Conservation (phyloP, 2,797 vertebrate genomes). For the Manis javanica region DNA sequence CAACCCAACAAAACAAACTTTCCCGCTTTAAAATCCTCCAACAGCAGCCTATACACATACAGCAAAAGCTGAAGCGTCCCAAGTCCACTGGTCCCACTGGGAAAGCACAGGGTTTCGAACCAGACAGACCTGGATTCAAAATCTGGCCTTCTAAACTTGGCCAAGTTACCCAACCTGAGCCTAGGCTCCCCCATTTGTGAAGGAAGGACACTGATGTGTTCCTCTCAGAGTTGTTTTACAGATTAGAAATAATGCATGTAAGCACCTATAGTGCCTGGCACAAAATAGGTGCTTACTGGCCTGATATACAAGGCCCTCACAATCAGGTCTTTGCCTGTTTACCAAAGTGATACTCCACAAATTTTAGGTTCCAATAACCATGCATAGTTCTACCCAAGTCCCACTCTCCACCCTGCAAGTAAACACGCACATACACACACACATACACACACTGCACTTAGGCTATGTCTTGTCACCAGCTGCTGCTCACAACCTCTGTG, state of each 20-base stretch:
- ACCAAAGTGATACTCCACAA: neutral
- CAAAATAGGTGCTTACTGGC: neutral
- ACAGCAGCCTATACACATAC: neutral
- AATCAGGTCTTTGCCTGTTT: neutral
- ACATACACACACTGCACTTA: no score
- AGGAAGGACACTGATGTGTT: neutral
- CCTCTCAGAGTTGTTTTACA: neutral
- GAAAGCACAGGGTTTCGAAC: neutral
- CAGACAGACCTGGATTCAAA: constrained; percentile 5
- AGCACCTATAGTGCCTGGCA: neutral
- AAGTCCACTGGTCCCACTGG: neutral
- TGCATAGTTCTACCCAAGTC: neutral
- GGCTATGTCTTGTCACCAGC: neutral
- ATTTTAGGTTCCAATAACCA: neutral
- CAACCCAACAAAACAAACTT: constrained; percentile 24
- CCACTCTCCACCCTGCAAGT: neutral
- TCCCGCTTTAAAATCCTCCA: neutral
- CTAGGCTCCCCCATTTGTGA: neutral
- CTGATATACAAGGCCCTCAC: neutral
- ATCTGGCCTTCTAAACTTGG: neutral
- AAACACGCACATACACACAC: accelerated
- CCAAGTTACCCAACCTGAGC: neutral
- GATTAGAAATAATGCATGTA: neutral
- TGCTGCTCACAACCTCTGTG: neutral
- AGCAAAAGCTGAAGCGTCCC: neutral